phyloP scores from a whole-genome alignment of 2,888 invertebrate species.

The Melitaea athalia region DNA sequence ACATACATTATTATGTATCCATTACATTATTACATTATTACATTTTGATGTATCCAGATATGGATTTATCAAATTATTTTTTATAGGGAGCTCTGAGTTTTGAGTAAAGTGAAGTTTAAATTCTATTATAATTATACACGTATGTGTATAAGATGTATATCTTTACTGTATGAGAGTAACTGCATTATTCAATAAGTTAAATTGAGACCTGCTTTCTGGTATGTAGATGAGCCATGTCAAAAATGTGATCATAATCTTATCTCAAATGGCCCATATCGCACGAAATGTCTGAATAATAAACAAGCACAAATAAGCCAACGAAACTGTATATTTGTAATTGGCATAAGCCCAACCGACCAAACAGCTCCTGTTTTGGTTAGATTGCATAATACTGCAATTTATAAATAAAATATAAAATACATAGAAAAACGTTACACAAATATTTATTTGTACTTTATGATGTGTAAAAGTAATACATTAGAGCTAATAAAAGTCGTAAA shows the following conservation, averaged over 20 bases:
- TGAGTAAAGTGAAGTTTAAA: no score
- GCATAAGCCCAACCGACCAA: constrained; percentile 33
- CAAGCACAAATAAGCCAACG: constrained; percentile 33
- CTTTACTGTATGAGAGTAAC: no score
- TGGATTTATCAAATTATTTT: no score
- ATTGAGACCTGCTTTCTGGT: background rate
- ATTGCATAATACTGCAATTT: constrained; percentile 22
- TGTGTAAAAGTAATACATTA: background rate
- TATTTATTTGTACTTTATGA: background rate
- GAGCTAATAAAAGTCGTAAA: no score
- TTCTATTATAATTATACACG: no score
- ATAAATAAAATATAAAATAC: background rate
- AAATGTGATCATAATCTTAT: constrained; percentile 4
- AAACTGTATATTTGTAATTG: constrained; percentile 39
- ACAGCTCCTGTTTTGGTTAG: constrained; percentile 7
- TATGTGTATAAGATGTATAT: no score
- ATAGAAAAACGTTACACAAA: background rate
- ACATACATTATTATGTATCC: no score
- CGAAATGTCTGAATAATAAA: constrained; percentile 28
- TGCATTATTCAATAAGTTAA: no score
- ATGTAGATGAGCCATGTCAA: background rate
- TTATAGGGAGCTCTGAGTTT: no score
- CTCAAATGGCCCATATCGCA: constrained; percentile 10
- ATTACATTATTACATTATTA: no score
- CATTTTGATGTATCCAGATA: no score